Conservation (phyloP, 2,797 vertebrate genomes). For the Steatocranus sp. region DNA sequence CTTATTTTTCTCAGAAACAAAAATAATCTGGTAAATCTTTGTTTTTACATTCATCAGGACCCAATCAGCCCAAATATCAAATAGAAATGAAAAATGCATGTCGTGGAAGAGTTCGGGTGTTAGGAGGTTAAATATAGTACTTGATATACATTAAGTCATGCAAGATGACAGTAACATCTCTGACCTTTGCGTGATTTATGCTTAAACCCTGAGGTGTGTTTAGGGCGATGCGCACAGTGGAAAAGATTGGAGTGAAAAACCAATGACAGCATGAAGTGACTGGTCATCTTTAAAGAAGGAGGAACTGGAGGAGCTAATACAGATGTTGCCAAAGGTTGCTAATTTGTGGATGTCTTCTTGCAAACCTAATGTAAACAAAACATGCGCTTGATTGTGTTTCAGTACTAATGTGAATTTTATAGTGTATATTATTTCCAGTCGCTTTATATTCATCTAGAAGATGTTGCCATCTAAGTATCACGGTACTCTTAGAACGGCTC, state of each 20-base stretch:
- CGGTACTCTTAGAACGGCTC: background rate
- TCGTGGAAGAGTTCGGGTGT: too few species aligned
- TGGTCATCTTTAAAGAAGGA: background rate
- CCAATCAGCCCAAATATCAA: too few species aligned
- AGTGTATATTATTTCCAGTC: background rate
- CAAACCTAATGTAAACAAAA: background rate
- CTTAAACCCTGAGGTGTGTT: slow-evolving; percentile 30
- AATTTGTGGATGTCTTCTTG: background rate
- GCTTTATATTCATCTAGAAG: background rate
- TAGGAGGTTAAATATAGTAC: slow-evolving; percentile 34
- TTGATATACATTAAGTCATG: slow-evolving; percentile 64
- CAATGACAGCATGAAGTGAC: background rate
- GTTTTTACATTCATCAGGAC: too few species aligned
- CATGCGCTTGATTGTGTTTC: background rate
- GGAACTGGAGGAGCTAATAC: background rate
- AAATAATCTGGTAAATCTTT: too few species aligned
- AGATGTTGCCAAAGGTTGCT: background rate
- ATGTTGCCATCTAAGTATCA: background rate
- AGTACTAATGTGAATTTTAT: background rate
- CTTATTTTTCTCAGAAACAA: too few species aligned
- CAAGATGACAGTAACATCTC: slow-evolving; percentile 61
- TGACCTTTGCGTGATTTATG: slow-evolving; percentile 64
- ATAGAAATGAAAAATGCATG: too few species aligned
- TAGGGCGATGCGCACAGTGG: slow-evolving; percentile 4
- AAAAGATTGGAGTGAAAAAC: slow-evolving; percentile 12